These are phyloP conservation scores for Eristalis intricaria DNA, from an alignment of 2,888 invertebrate species.

Conservation along the genomic window DNA sequence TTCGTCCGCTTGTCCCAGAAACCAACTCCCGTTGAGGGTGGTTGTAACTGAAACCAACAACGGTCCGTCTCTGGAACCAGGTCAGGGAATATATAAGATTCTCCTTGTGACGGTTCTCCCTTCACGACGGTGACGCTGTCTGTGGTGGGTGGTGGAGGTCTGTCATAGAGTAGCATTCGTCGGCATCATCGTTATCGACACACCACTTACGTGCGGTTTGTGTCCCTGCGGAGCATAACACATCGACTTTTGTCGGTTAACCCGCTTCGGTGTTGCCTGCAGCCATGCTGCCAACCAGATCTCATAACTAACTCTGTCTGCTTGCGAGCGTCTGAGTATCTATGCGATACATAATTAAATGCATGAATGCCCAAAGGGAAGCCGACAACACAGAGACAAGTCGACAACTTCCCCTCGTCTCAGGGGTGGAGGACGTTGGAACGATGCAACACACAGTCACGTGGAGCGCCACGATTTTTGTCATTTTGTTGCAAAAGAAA, in stretches of 20 bases:
- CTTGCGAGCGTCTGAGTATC: constrained; percentile 30
- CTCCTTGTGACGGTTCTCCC: background rate
- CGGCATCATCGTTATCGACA: constrained; percentile 43
- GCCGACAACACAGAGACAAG: background rate
- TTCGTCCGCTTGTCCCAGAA: constrained; percentile 24
- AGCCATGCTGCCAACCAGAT: background rate
- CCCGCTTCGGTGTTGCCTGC: background rate
- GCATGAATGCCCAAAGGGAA: constrained; percentile 58
- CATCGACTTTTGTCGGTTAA: constrained; percentile 4
- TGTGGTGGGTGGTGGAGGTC: constrained; percentile 15
- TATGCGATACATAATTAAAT: constrained; percentile 62
- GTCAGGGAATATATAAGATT: constrained; percentile 59
- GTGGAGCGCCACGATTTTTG: constrained; percentile 45
- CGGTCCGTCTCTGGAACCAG: constrained; percentile 32
- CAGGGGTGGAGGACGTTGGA: background rate
- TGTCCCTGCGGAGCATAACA: constrained; percentile 36
- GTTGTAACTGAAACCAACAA: constrained; percentile 43
- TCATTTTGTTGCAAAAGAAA: constrained; percentile 49
- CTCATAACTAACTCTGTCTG: constrained; percentile 46
- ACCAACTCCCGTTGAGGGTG: constrained; percentile 10
- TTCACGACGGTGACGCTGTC: background rate
- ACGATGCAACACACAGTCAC: constrained; percentile 20
- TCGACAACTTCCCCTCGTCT: background rate
- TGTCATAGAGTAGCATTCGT: constrained; percentile 8
- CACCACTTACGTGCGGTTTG: constrained; percentile 62